These are phyloP conservation scores for Eupithecia exiguata DNA, from an alignment of 2,888 invertebrate genomes.

Conservation along the genomic window DNA sequence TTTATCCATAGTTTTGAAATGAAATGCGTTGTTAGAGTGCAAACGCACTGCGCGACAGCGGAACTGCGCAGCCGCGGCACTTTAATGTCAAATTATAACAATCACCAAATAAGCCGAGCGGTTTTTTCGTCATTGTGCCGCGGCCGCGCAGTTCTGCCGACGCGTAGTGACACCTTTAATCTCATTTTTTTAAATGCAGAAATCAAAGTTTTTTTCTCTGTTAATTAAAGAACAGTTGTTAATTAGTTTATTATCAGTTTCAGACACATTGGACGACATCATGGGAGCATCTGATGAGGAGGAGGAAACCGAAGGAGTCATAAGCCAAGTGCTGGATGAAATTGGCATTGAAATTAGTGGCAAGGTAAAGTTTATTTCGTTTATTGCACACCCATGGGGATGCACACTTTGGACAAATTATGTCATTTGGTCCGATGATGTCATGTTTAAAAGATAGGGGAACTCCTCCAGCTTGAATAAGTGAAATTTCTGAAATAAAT, in stretches of 20 bases:
- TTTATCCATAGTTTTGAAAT: neutral
- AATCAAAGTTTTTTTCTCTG: too few species aligned
- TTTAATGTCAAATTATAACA: too few species aligned
- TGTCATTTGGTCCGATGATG: neutral
- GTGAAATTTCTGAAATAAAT: neutral
- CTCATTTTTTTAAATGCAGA: too few species aligned
- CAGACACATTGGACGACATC: slow-evolving; percentile 95
- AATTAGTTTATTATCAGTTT: slow-evolving; percentile 82
- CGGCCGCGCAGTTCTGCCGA: too few species aligned
- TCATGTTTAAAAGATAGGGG: neutral
- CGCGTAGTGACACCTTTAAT: too few species aligned
- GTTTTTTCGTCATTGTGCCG: too few species aligned
- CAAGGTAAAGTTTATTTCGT: slow-evolving; percentile 83
- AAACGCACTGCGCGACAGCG: too few species aligned
- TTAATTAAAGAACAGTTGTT: neutral
- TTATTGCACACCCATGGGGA: neutral
- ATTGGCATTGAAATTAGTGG: slow-evolving; percentile 97
- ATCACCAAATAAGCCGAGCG: too few species aligned
- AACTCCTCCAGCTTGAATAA: neutral
- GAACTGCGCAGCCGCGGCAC: too few species aligned
- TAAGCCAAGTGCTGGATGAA: slow-evolving; percentile 96
- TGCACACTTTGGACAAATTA: neutral
- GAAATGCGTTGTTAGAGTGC: too few species aligned
- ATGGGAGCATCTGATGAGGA: slow-evolving; percentile 95
- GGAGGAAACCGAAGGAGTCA: slow-evolving; percentile 93